Conservation (phyloP, 2,888 invertebrate genomes). For the Prosapia bicincta region DNA sequence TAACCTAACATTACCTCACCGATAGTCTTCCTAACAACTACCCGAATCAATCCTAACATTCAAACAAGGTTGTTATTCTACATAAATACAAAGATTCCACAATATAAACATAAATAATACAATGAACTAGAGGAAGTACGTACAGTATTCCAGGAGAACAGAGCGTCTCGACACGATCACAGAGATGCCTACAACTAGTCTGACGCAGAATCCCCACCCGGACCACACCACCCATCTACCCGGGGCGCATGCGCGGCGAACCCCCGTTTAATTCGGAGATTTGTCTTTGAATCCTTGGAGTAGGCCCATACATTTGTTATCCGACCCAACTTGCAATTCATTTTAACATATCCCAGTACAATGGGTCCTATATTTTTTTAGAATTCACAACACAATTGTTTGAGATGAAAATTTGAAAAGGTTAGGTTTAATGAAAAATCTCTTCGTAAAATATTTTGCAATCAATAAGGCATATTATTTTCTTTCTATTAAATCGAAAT, state of each 20-base stretch:
- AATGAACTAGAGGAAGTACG: not conserved
- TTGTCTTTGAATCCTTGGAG: not conserved
- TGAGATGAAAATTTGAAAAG: too few relatives aligned
- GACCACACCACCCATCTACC: not conserved
- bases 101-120: not conserved
- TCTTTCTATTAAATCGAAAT: too few relatives aligned
- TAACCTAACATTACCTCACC: not conserved
- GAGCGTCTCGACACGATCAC: not conserved
- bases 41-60: not conserved
- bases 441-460: too few relatives aligned
- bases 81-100: not conserved
- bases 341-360: not conserved
- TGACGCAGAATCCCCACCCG: not conserved
- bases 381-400: too few relatives aligned
- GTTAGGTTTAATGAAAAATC: too few relatives aligned
- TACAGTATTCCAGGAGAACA: not conserved
- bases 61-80: too few relatives aligned
- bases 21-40: not conserved
- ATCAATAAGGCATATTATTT: too few relatives aligned
- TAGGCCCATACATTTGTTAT: not conserved
- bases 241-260: not conserved
- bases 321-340: not conserved
- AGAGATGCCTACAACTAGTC: not conserved
- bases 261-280: not conserved
- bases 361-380: too few relatives aligned